Evolutionary conservation across 2,113 vertebrate species (phyloP), one percentile per base, ranked within the genome.

Genomic region (Hassar affinis): DNA sequence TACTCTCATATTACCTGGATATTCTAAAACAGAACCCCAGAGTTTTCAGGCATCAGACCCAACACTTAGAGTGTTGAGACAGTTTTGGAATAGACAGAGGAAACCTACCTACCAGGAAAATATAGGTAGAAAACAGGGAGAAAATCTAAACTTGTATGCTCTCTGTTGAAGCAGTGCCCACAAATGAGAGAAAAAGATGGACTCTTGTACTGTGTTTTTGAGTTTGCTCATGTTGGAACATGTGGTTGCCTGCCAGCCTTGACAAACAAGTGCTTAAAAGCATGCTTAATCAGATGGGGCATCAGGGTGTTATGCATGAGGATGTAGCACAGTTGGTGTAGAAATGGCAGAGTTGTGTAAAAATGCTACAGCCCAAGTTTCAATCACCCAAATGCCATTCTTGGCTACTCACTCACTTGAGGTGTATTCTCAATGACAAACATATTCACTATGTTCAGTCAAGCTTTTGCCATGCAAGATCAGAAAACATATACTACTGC

Each of bases 201-300:
- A 51, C 49, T 51, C 49, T 51, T 51, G 11, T 15, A 51, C 49
- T 14, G 12, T 51, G 49, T 51, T 8, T 12, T 51, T 10, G 2
- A 51, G 49, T 11, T 12, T 51, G 12, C 49, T 51, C 49, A 51
- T 51, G 11, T 51, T 51, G 49, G 11, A 51, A 51, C 2, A 51
- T 51, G 12, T 51, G 10, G 49, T 51, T 51, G 49, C 49, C 49
- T 51, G 49, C 45, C 8, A 9, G 45, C 12, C 49, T 51, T 10
- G 12, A 51, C 1, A 10, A 51, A 51, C 49, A 51, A 51, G n/a
- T 35, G 4, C n/a, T 47, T 17, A 30, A 69, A 27, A 17, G 79
- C 11, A 45, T 81, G 12, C 79, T 69, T 81, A 27, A 68, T 22
- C n/a, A 47, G 22, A 68, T 81, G 79, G 79, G 79, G 25, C 27